A percentile compares a stretch with the other conserved stretches of the same genome.
These are phyloP conservation scores for Sinocyclocheilus rhinocerous DNA, from an alignment of 2,113 vertebrate genomes.

Conservation along the genomic window DNA sequence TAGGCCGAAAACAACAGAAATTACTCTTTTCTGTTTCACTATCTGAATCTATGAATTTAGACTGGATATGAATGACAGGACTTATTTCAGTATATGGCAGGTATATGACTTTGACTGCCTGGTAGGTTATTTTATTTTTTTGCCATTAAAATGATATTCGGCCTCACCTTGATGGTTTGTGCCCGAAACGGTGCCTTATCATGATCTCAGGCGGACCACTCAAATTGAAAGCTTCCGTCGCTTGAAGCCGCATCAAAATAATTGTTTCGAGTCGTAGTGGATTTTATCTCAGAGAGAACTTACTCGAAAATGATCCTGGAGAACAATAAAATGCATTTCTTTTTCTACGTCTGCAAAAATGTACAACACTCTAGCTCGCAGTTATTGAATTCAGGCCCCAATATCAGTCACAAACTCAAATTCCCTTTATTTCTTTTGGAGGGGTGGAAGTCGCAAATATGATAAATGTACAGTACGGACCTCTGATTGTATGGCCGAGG, in stretches of 20 bases:
- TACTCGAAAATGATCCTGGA: constrained; percentile 67
- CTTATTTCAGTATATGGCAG: no score
- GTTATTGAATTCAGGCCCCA: constrained; percentile 60
- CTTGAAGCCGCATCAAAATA: constrained; percentile 74
- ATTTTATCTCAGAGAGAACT: constrained; percentile 69
- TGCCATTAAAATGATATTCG: constrained; percentile 78
- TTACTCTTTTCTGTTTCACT: no score
- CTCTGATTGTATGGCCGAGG: constrained; percentile 74
- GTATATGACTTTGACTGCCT: no score
- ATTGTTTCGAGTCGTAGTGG: constrained; percentile 72
- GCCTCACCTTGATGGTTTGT: constrained; percentile 71
- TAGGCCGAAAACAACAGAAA: no score
- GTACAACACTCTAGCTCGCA: constrained; percentile 63
- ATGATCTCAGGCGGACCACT: constrained; percentile 68
- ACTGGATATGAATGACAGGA: no score
- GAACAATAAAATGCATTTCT: constrained; percentile 61
- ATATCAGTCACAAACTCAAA: constrained; percentile 53
- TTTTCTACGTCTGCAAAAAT: constrained; percentile 60
- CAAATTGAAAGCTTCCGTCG: constrained; percentile 65
- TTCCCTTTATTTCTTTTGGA: not conserved
- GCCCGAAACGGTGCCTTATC: constrained; percentile 68
- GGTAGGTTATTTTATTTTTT: constrained; percentile 47
- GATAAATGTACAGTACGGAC: constrained; percentile 67
- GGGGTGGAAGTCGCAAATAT: constrained; percentile 54
- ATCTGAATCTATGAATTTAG: no score